These are phyloP conservation scores for Drosophila demipolita DNA, from an alignment of 2,888 invertebrate species.

Conservation along the genomic window DNA sequence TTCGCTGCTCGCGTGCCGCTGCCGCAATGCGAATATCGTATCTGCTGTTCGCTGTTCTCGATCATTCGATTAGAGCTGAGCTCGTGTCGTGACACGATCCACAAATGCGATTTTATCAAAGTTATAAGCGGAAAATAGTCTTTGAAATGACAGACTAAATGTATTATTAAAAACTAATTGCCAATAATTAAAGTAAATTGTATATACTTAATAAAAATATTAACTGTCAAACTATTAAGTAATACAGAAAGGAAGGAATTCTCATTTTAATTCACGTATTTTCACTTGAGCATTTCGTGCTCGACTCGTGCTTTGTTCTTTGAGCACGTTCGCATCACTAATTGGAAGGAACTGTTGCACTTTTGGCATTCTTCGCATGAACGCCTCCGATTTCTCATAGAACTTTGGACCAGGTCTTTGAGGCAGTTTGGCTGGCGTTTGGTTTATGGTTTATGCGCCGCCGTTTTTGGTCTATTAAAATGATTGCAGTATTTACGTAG, in stretches of 20 bases:
- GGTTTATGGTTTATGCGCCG: conserved; percentile 80
- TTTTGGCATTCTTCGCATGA: conserved; percentile 57
- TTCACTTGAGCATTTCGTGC: background rate
- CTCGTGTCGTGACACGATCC: conserved; percentile 5
- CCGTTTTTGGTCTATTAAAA: conserved; percentile 81
- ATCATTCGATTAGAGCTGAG: background rate
- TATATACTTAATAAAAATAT: background rate
- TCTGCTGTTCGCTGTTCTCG: conserved; percentile 17
- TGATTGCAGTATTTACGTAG: conserved; percentile 82
- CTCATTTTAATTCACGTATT: background rate
- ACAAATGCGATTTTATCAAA: background rate
- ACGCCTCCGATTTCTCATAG: conserved; percentile 68
- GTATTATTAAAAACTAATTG: rapidly evolving
- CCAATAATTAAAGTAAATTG: background rate
- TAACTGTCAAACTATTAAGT: background rate
- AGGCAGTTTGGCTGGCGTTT: conserved; percentile 61
- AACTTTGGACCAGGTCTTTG: conserved; percentile 33
- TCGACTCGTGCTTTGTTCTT: background rate
- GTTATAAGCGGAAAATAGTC: background rate
- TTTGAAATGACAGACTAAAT: background rate
- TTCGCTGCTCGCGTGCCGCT: conserved; percentile 72
- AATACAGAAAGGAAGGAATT: too few species aligned
- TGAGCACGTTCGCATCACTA: background rate
- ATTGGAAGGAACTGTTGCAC: conserved; percentile 15
- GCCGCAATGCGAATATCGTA: conserved; percentile 38